A percentile compares a stretch with the other conserved stretches of the same genome.
Conservation (phyloP, 2,888 invertebrate genomes). For the Aphrophora alni region DNA sequence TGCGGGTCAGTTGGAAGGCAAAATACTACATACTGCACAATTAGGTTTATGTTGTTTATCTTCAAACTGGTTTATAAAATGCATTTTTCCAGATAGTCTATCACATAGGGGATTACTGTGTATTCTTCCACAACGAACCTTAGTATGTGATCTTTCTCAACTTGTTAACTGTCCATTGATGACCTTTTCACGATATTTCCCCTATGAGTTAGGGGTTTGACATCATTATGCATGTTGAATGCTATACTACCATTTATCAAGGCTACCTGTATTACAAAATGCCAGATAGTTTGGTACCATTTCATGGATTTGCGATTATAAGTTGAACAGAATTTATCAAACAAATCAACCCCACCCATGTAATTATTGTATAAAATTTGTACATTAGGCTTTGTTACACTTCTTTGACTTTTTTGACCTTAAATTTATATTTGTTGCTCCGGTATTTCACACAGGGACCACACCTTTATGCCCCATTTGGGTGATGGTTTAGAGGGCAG, state of each 20-base stretch:
- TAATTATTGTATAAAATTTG: not conserved
- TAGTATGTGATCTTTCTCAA: not conserved
- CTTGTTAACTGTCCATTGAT: not conserved
- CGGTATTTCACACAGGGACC: slow-evolving; percentile 22
- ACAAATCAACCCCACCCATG: slow-evolving; percentile 24
- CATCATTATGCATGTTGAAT: slow-evolving; percentile 17
- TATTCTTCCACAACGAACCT: not conserved
- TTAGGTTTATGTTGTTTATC: not conserved
- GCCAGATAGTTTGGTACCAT: slow-evolving; percentile 20
- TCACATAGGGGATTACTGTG: not conserved
- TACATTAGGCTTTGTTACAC: slow-evolving; percentile 3
- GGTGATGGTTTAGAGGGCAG: slow-evolving; percentile 17
- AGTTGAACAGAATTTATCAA: slow-evolving; percentile 16
- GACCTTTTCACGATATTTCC: not conserved
- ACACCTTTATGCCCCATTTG: slow-evolving; percentile 26
- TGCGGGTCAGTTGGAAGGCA: not conserved
- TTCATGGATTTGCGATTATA: slow-evolving; percentile 18
- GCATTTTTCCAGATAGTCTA: not conserved
- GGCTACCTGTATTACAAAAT: slow-evolving; percentile 3
- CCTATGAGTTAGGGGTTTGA: not conserved
- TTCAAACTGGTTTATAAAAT: not conserved
- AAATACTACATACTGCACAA: not conserved
- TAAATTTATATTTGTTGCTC: not conserved
- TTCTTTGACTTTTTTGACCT: not conserved
- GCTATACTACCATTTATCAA: slow-evolving; percentile 19